Evolutionary conservation across 2,888 invertebrate genomes (phyloP).

Genomic region (Hoplodrina ambigua): DNA sequence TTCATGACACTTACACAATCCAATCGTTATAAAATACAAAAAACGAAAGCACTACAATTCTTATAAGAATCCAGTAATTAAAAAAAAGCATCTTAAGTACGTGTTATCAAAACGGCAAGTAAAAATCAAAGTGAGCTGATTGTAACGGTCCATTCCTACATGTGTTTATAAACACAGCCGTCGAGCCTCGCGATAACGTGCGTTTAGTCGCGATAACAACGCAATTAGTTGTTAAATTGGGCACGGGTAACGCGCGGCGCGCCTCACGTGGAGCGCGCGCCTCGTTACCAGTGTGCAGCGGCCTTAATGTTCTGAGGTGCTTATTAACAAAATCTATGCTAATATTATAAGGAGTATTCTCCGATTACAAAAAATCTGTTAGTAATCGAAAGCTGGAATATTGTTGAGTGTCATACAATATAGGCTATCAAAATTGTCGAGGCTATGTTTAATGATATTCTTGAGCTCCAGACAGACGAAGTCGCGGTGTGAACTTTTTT

Average conservation of each 20-base stretch:
- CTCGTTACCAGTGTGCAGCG: slow-evolving; percentile 53
- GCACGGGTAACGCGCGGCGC: slow-evolving; percentile 51
- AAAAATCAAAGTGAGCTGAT: slow-evolving; percentile 60
- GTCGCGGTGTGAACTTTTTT: too few species aligned
- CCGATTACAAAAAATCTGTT: too few species aligned
- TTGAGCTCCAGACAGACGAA: too few species aligned
- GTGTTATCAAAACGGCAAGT: slow-evolving; percentile 55
- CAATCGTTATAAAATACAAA: not conserved
- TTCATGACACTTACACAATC: not conserved
- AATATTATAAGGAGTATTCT: too few species aligned
- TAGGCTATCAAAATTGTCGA: too few species aligned
- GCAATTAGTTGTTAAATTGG: slow-evolving; percentile 67
- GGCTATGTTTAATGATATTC: too few species aligned
- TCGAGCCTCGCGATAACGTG: slow-evolving; percentile 57
- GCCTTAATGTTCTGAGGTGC: slow-evolving; percentile 46
- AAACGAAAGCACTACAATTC: not conserved
- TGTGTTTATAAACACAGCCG: slow-evolving; percentile 68
- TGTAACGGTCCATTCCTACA: slow-evolving; percentile 65
- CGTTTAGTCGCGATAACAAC: slow-evolving; percentile 65
- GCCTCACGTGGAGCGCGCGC: slow-evolving; percentile 54
- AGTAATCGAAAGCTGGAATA: too few species aligned
- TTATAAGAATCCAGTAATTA: slow-evolving; percentile 9
- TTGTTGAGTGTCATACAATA: too few species aligned
- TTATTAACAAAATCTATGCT: slow-evolving; percentile 2
- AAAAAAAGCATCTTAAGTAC: slow-evolving; percentile 28